These are phyloP conservation scores for Drosophila subpulchrella DNA, from an alignment of 1,140 invertebrate species.

Conservation along the genomic window DNA sequence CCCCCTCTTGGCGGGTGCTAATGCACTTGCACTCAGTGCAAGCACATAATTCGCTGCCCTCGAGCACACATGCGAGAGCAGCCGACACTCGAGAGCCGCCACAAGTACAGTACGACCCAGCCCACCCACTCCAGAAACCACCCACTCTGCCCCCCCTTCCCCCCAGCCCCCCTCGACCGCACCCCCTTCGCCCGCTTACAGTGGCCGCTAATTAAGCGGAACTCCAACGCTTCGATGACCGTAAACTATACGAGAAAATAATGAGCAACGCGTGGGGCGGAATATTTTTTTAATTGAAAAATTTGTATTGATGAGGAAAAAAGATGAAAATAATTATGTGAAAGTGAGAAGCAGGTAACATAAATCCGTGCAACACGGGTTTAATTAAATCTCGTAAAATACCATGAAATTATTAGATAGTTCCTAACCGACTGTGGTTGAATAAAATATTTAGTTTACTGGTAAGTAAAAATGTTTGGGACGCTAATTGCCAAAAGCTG, in stretches of 20 bases:
- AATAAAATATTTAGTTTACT: neutral
- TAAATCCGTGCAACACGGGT: neutral
- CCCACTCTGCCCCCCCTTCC: neutral
- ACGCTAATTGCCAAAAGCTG: neutral
- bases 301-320: constrained; percentile 27
- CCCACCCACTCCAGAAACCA: constrained; percentile 14
- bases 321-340: constrained; percentile 16
- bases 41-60: constrained; percentile 80
- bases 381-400: constrained; percentile 2
- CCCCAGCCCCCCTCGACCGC: no score
- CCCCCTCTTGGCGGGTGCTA: constrained; percentile 59
- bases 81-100: constrained; percentile 57
- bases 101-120: constrained; percentile 39
- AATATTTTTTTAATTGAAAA: constrained; percentile 34
- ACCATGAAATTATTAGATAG: neutral
- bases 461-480: neutral
- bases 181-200: constrained; percentile 31
- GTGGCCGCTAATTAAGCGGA: constrained; percentile 49
- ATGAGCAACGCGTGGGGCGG: constrained; percentile 21
- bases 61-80: constrained; percentile 61
- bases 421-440: neutral
- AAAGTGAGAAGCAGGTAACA: constrained; percentile 1
- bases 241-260: constrained; percentile 40
- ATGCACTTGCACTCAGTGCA: constrained; percentile 78
- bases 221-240: constrained; percentile 40